Evolutionary conservation across 2,888 invertebrate genomes (phyloP), one percentile per base, ranked within the genome.

Genomic region (Hirtodrosophila histrioides): DNA sequence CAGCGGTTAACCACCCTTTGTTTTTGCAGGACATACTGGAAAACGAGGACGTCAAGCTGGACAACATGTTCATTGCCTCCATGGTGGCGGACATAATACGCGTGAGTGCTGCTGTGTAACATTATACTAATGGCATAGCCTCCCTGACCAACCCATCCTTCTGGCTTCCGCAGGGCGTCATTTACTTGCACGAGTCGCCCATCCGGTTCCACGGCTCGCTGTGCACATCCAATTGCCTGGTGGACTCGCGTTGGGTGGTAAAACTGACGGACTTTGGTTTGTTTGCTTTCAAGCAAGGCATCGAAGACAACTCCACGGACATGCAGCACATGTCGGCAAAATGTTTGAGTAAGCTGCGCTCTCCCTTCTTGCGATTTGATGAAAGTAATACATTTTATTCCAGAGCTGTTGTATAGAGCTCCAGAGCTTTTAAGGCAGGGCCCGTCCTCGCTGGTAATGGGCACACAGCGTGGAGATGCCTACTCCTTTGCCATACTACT

Each of bases 51-150:
- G 95, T 99, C 75, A 98, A 98, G 92, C 93, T 98, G 88, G 99
- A 99, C 92, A 96, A 96, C 89, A 97, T 99, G 96, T 99, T 99
- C 91, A 95, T 97, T 76, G 98, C 98, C 27, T 98, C 98, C 6
- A 94, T 99, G 73, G 96, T 98, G 10, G 97, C 96, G 56, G 99
- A 99, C 92, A 96, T 99, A 75, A 95, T 99, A 86, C 94, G 97
- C 93, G 98, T 98, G 93, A 94, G 94, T 92, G 74, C 81, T 84
- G 56, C 56, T 71, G 48, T 73, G 83, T 82, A 83, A 86, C 74
- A 79, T 70, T 75, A 84, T 64, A 82, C 86, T 84, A 84, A 84
- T 85, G 79, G 81, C 57, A 58, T 46, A 57, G 44, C 10, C 31
- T 17, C 24, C 39, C 37, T 5, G 27, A 53, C 57, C 55, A 27